Evolutionary conservation across 2,797 vertebrate genomes (phyloP), one percentile per base, ranked within the genome.

Genomic region (Orientallactaga sibirica): DNA sequence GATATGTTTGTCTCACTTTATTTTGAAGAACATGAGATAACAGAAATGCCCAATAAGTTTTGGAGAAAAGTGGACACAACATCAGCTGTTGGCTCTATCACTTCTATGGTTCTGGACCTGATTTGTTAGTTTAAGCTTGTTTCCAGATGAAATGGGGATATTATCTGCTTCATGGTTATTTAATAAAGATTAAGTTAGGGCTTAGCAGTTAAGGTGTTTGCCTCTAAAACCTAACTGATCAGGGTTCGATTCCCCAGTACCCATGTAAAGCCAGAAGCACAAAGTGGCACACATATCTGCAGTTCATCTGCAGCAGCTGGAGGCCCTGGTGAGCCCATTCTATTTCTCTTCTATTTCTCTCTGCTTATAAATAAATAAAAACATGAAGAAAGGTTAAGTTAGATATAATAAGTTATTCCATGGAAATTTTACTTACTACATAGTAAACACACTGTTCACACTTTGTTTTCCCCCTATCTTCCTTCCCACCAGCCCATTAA

Each of bases 41-140:
- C 33, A 90, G 52, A 62, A 90, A 92, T 87, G 24, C 16, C 37
- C 14, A 76, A 18, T 37, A 82, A 58, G 18, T 80, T 87, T 41
- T 52, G 70, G 37, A 52, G 33, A 85, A n/a, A 77, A 84, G 43
- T 14, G 29, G 29, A 61, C 22, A 18, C n/a, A 15, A 9, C 20
- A 90, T 79, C n/a, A 48, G 85, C 82, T 77, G 24, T 41, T 70
- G 37, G 48, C 20, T 76, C 82, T 87, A 70, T 52, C 61, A 66
- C 66, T 91, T 85, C 1, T 16, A 64, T 73, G 18, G 61, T 43
- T 19, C 20, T 73, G 66, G 73, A 74, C n/a, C 78, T 70, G 24
- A 2, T 91, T 88, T 86, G 84, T 95, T 68, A 88, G n/a, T 70
- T 27, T 77, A n/a, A 79, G 22, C 29, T 80, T 76, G n/a, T 77